A percentile compares a stretch with the other conserved stretches of the same genome.
Conservation (phyloP, 2,797 vertebrate genomes). For the Typhlichthys eigenmanni region DNA sequence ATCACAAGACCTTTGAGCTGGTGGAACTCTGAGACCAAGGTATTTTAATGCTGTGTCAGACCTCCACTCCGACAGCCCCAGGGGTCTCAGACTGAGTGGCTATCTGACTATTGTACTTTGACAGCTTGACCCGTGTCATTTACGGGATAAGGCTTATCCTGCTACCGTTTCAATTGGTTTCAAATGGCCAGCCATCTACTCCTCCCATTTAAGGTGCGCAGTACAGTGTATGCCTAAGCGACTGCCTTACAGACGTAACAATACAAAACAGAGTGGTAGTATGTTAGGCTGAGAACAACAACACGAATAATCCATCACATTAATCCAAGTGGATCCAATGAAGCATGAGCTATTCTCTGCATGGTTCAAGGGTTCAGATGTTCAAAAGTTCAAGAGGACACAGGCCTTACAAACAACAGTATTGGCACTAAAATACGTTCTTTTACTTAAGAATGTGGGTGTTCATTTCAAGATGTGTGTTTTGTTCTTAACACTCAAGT, state of each 20-base stretch:
- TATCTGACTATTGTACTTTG: conserved; percentile 25
- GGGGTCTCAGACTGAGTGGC: conserved; percentile 5
- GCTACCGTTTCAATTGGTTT: conserved; percentile 34
- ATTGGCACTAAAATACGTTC: no score
- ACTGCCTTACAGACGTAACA: conserved; percentile 6
- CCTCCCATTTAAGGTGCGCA: conserved; percentile 14
- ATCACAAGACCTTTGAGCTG: conserved; percentile 3
- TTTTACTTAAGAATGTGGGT: no score
- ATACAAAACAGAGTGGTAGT: not conserved
- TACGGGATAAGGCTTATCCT: conserved; percentile 25
- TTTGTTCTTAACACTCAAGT: no score
- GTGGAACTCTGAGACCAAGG: conserved; percentile 1
- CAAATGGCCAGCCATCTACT: conserved; percentile 20
- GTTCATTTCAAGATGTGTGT: no score
- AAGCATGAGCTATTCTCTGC: not conserved
- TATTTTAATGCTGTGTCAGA: conserved; percentile 3
- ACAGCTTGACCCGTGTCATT: conserved; percentile 32
- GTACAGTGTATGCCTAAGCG: conserved; percentile 7
- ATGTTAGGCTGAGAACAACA: conserved; percentile 5
- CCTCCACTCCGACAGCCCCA: conserved; percentile 6
- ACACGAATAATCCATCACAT: conserved; percentile 3
- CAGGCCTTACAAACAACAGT: not conserved
- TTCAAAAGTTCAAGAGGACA: not conserved
- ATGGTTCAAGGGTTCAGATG: conserved; percentile 7
- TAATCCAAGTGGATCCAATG: conserved; percentile 8